phyloP scores from a whole-genome alignment of 2,113 vertebrate genomes.

The Syrmaticus mikado region DNA sequence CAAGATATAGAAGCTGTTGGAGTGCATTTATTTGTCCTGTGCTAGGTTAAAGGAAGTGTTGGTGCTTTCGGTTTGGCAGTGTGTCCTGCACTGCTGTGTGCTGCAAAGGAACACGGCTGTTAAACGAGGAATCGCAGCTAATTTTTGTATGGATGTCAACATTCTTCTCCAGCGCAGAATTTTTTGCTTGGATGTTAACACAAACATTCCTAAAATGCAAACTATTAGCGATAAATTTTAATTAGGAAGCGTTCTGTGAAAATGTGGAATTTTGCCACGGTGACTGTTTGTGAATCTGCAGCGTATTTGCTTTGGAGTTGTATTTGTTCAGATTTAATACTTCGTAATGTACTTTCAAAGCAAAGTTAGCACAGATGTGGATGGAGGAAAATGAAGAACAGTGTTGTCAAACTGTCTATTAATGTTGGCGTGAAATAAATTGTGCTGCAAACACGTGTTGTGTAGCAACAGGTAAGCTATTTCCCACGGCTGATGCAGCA shows the following conservation, averaged over 20 bases:
- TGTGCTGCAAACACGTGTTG: background rate
- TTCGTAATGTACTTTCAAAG: background rate
- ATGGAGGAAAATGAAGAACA: background rate
- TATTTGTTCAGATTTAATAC: background rate
- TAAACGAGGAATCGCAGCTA: slow-evolving; percentile 53
- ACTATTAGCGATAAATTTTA: background rate
- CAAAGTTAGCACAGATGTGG: background rate
- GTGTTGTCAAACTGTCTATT: background rate
- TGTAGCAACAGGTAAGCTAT: background rate
- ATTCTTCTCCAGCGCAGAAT: slow-evolving; percentile 21
- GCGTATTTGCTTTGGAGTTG: background rate
- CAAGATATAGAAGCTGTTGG: slow-evolving; percentile 50
- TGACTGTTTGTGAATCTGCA: background rate
- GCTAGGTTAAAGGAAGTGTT: slow-evolving; percentile 64
- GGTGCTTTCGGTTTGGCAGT: slow-evolving; percentile 53
- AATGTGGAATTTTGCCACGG: background rate
- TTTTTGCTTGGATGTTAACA: slow-evolving; percentile 29
- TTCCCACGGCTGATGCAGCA: background rate
- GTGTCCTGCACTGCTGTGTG: slow-evolving; percentile 41
- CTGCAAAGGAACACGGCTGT: slow-evolving; percentile 45
- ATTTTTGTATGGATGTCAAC: slow-evolving; percentile 54
- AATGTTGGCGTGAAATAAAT: background rate
- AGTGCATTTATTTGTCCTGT: slow-evolving; percentile 64
- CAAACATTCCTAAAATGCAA: slow-evolving; percentile 19
- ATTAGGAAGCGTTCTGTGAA: background rate